Evolutionary conservation across 2,113 vertebrate genomes (phyloP).

Genomic region (Coryphaenoides rupestris): DNA sequence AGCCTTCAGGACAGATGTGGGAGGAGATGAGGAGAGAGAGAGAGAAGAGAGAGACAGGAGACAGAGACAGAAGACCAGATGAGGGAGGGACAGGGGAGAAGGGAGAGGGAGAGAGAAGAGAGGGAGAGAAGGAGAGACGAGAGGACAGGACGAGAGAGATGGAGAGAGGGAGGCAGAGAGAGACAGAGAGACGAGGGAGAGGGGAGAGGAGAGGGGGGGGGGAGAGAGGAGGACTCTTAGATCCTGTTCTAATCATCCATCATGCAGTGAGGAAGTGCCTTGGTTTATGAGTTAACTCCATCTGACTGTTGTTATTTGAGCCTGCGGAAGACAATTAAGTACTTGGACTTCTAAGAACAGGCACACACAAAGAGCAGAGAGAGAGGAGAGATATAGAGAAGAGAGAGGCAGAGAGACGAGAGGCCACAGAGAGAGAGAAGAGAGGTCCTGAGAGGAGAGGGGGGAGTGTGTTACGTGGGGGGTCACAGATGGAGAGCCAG

Average conservation of each 20-base stretch:
- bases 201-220: background rate
- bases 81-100: too few species aligned
- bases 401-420: background rate
- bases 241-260: slow-evolving; percentile 11
- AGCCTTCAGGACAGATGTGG: too few species aligned
- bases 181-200: background rate
- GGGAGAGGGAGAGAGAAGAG: background rate
- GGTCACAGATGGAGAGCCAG: too few species aligned
- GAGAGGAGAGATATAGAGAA: too few species aligned
- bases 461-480: too few species aligned
- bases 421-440: slow-evolving; percentile 14
- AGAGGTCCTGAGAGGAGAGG: slow-evolving; percentile 4
- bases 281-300: slow-evolving; percentile 33
- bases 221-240: slow-evolving; percentile 16
- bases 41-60: background rate
- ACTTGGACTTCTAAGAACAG: slow-evolving; percentile 3
- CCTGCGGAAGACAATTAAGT: slow-evolving; percentile 20
- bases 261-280: slow-evolving; percentile 24
- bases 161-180: background rate
- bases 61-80: background rate
- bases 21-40: too few species aligned
- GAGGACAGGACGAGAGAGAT: background rate
- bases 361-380: background rate
- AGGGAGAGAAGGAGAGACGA: background rate
- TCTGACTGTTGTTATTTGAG: slow-evolving; percentile 32